Base-by-base conservation (phyloP, 2,113 vertebrate species). In the Carassius gibelio region DNA sequence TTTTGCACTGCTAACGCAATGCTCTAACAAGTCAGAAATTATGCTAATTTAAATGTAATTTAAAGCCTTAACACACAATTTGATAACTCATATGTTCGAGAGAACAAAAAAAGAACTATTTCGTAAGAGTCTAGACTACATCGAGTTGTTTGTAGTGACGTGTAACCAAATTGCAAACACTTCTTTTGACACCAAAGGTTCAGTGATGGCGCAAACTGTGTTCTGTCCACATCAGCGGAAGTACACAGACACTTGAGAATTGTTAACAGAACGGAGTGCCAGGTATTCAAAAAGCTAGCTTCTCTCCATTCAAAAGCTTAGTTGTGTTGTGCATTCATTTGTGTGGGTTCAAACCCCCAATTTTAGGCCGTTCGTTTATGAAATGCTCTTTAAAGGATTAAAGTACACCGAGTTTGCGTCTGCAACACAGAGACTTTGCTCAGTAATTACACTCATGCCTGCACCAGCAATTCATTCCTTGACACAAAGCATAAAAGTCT, bases 401-500 rank as follows among this genome's bases (percentile, higher is more conserved):
- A 92, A 93, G 92, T 88, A 90, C 87, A 86, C 79, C 74, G 87
- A 88, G 92, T 90, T 93, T 95, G 90, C 86, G 86, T 86, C 89
- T 88, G 88, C 90, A 90, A 90, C 90, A 89, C 79, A 89, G 87
- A 84, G 89, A 92, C 34, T 85, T 72, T 8, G 17, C 45, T 90
- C 90, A 87, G 88, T 93, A 93, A 94, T 94, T 94, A 94, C 91
- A 92, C 92, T 93, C 90, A 87, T 82, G 91, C 91, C 91, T 91
- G 92, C 89, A 91, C 91, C 87, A 88, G 87, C 89, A 92, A 93
- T 93, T 93, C 93, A 90, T 91, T 93, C 92, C 89, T 88, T 90
- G 88, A 93, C 91, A 86, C 90, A 87, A 90, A 94, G 93, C 93
- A 94, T 94, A 90, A 91, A 93, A 93, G 94, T 93, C 88, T 19